phyloP scores from a whole-genome alignment of 2,113 vertebrate species.

The Motacilla tschutschensis region DNA sequence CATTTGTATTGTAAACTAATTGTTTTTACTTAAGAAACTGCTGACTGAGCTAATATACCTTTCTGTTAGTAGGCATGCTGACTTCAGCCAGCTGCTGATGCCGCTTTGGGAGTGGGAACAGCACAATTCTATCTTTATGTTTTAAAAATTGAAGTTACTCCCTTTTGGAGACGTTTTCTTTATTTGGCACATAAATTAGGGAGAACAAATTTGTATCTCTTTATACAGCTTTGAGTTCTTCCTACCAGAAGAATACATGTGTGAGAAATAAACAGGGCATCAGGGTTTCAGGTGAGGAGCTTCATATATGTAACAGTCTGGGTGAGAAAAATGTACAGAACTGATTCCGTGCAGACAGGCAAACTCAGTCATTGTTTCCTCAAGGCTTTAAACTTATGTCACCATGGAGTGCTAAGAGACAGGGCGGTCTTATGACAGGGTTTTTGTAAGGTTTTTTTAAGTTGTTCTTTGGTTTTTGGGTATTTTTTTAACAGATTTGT shows the following conservation, averaged over 20 bases:
- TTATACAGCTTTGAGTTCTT: background rate
- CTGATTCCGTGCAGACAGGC: background rate
- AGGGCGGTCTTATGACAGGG: rapidly evolving
- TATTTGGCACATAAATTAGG: background rate
- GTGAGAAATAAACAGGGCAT: background rate
- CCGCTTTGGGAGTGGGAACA: rapidly evolving
- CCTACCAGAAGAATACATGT: background rate
- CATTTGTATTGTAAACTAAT: background rate
- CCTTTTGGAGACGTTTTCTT: background rate
- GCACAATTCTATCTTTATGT: background rate
- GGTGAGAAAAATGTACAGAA: background rate
- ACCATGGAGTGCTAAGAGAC: background rate
- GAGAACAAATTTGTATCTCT: background rate
- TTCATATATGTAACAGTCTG: background rate
- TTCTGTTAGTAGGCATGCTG: background rate
- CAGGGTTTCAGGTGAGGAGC: background rate
- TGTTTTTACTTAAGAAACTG: background rate
- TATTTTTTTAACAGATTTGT: background rate
- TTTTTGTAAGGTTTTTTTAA: background rate
- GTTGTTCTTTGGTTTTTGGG: no score
- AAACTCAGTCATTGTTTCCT: background rate
- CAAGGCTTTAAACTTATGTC: background rate
- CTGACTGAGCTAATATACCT: background rate
- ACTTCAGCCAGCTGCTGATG: background rate
- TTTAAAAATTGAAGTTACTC: background rate